Base-by-base conservation (phyloP, 2,888 invertebrate species). In the Himalopsyche tibetana region DNA sequence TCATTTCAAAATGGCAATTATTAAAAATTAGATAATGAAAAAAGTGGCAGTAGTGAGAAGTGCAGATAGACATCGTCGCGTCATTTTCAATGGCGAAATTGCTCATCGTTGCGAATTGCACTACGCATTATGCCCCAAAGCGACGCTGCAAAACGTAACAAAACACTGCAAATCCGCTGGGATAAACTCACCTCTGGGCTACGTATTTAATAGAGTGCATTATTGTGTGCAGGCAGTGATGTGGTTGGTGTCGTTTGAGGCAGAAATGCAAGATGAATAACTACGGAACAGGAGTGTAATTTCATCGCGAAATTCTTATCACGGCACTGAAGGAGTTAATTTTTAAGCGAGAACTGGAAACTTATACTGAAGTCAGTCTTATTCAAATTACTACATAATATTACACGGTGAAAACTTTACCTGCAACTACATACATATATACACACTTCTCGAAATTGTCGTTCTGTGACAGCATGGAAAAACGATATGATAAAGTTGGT, bases 11-110 rank as follows among this genome's bases (percentile, higher is more conserved):
- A 88, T 88, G 87, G 88, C 88, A 88, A 88, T 88, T 88, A 88
- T 88, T 87, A 83, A 87, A 87, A 87, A 88, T 86, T 87, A 88
- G 87, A 88, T 88, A 88, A 88, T 88, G 88, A 80, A 85, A 87
- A 87, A 88, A 88, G 88, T 86, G 88, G 87, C 63, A 63, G 63
- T 63, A 63, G 63, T 63, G 63, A 63, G 63, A 63, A 63, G 19
- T 63, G 11, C 28, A 63, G 19, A 63, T 87, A 87, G 84, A 84
- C 83, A 86, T 82, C 85, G 82, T 81, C 74, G 83, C 56, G 82
- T 86, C 63, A 63, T 63, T 63, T 63, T 63, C 74, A 87, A 88
- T 85, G 79, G 88, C 82, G 56, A 86, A 85, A 86, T 87, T 87
- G 88, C 81, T 87, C 88, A 87, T 88, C 88, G 87, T 87, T 86